A percentile compares a stretch with the other conserved stretches of the same genome.
phyloP scores from a whole-genome alignment of 2,888 invertebrate species.

The Pantelozetes paolii region DNA sequence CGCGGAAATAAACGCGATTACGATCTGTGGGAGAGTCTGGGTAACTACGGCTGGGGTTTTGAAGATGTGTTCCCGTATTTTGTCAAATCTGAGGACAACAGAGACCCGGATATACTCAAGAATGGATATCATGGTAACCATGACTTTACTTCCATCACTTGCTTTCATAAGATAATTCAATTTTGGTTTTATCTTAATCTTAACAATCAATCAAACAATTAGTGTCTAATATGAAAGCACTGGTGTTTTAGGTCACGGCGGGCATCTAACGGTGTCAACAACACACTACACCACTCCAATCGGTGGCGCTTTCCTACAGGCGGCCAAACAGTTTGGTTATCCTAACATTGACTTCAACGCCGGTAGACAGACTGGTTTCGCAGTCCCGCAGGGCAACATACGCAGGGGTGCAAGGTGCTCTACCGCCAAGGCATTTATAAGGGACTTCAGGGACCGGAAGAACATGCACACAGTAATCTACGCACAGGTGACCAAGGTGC shows the following conservation, averaged over 20 bases:
- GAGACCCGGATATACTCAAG: conserved; percentile 46
- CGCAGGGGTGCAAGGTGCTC: conserved; percentile 51
- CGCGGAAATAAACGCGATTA: conserved; percentile 80
- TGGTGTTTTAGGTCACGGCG: conserved; percentile 42
- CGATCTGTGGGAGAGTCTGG: conserved; percentile 77
- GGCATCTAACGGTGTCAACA: conserved; percentile 47
- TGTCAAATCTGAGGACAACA: conserved; percentile 48
- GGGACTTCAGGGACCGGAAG: conserved; percentile 51
- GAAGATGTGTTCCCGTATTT: conserved; percentile 48
- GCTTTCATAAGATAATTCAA: conserved; percentile 7
- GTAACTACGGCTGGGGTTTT: conserved; percentile 78
- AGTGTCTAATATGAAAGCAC: neutral
- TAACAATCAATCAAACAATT: neutral
- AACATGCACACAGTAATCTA: conserved; percentile 64
- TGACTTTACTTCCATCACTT: neutral
- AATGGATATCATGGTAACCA: conserved; percentile 46
- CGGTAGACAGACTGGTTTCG: conserved; percentile 47
- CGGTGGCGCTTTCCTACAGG: conserved; percentile 47
- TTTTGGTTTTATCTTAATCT: neutral
- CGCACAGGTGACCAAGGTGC: conserved; percentile 49
- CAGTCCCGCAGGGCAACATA: conserved; percentile 49
- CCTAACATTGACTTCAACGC: conserved; percentile 49
- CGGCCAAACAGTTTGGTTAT: conserved; percentile 47
- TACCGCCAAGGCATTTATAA: conserved; percentile 51
- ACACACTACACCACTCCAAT: conserved; percentile 47